phyloP scores from a whole-genome alignment of 2,888 invertebrate genomes.

The Caenorhabditis sulstoni region DNA sequence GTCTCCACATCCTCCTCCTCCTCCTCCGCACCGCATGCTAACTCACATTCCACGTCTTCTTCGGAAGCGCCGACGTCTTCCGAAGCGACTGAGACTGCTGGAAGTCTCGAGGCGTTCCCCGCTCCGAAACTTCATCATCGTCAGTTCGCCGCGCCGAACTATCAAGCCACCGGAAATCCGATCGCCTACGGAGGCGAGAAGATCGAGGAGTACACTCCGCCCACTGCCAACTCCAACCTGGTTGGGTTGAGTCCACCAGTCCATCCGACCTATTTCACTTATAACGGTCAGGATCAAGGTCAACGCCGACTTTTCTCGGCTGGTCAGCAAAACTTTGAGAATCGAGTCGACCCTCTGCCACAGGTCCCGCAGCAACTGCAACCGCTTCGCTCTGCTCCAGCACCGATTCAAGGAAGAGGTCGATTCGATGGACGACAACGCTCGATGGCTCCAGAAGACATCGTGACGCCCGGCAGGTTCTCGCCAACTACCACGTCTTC shows the following conservation, averaged over 20 bases:
- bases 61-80: constrained; percentile 7
- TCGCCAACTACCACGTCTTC: neutral
- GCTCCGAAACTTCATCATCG: constrained; percentile 42
- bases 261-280: constrained; percentile 67
- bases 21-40: constrained; percentile 48
- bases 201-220: constrained; percentile 58
- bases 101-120: constrained; percentile 33
- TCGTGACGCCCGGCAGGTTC: neutral
- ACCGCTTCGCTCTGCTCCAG: neutral
- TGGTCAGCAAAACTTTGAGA: constrained; percentile 19
- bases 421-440: constrained; percentile 35
- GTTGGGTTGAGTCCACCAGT: constrained; percentile 67
- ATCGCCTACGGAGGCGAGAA: constrained; percentile 44
- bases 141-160: constrained; percentile 34
- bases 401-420: constrained; percentile 6
- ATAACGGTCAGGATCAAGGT: constrained; percentile 68
- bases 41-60: constrained; percentile 32
- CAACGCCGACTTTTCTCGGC: constrained; percentile 51
- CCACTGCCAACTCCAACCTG: constrained; percentile 54
- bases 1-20: constrained; percentile 6
- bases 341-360: constrained; percentile 16
- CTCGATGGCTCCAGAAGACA: constrained; percentile 9
- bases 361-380: constrained; percentile 15
- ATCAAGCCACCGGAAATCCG: neutral
- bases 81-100: constrained; percentile 7